Evolutionary conservation across 2,113 vertebrate species (phyloP), one percentile per base, ranked within the genome.

Genomic region (Bos indicus): DNA sequence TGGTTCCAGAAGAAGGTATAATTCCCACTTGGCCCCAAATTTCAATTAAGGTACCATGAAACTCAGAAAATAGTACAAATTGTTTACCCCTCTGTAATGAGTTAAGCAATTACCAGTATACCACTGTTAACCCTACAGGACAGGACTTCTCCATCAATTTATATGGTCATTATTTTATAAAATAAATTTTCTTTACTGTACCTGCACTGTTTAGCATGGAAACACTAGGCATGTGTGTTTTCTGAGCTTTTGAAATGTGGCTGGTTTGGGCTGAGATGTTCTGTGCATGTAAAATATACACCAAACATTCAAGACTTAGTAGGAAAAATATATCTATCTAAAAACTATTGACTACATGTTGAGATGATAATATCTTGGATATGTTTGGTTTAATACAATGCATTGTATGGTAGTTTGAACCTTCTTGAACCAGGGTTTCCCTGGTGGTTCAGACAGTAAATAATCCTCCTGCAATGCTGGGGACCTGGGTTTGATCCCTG

Each of bases 51-150:
- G 15, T 8, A 91, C 40, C 17, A 56, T 85, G 74, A 51, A 84
- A 88, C 81, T 84, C 10, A n/a, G n/a, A 83, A 88, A 82, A 91
- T 54, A 33, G 28, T 81, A 64, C 6, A 54, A 88, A 88, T 93
- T 71, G 62, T 23, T 0, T 3, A 74, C 2, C 10, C 8, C 14
- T 28, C 30, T 5, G 5, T 3, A 7, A 10, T 7, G 43, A 91
- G 56, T 54, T 67, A 36, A 93, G 59, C 33, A 91, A 62, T 40
- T 71, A 57, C 14, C 0, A 4, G 48, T 17, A 40, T 4, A 21
- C 2, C 43, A 59, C 6, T 52, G 40, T 36, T 77, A 86, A 17
- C 43, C 13, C 12, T n/a, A 48, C 4, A 64, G 57, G 60, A 36
- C 23, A 64, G 2, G 15, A 26, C 46, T 94, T 51, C 36, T 67